These are phyloP conservation scores for Catotricha subobsoleta DNA, from an alignment of 2,888 invertebrate genomes.

Conservation along the genomic window DNA sequence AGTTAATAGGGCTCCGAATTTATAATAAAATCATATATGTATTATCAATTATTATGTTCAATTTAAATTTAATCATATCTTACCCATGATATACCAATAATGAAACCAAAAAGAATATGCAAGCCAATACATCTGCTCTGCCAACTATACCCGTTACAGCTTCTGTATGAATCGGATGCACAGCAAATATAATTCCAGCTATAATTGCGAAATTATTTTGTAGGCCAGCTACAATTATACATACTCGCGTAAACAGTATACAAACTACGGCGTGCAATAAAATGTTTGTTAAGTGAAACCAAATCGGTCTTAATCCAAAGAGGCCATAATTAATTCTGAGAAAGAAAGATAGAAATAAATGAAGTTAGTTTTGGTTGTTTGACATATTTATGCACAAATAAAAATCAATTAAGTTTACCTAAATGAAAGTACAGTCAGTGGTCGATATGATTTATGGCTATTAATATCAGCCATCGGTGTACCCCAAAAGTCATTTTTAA, in stretches of 20 bases:
- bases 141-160: constrained; percentile 81
- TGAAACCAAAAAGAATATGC: constrained; percentile 63
- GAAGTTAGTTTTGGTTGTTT: neutral
- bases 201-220: constrained; percentile 45
- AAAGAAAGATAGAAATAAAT: constrained; percentile 10
- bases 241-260: constrained; percentile 50
- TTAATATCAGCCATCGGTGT: constrained; percentile 62
- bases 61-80: no score
- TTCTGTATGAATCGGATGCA: constrained; percentile 78
- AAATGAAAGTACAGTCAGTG: constrained; percentile 65
- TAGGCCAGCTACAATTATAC: constrained; percentile 46
- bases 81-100: constrained; percentile 66
- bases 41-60: neutral
- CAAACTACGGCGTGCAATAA: constrained; percentile 56
- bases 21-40: neutral
- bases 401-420: constrained; percentile 42
- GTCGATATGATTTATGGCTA: constrained; percentile 77
- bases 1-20: neutral
- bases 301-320: constrained; percentile 50
- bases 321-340: constrained; percentile 55
- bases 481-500: constrained; percentile 80
- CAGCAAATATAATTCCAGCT: constrained; percentile 60
- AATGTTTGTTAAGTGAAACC: constrained; percentile 69
- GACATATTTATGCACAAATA: neutral
- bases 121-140: constrained; percentile 69